Base-by-base conservation (phyloP, 2,888 invertebrate genomes). In the Ormyrus rosae region DNA sequence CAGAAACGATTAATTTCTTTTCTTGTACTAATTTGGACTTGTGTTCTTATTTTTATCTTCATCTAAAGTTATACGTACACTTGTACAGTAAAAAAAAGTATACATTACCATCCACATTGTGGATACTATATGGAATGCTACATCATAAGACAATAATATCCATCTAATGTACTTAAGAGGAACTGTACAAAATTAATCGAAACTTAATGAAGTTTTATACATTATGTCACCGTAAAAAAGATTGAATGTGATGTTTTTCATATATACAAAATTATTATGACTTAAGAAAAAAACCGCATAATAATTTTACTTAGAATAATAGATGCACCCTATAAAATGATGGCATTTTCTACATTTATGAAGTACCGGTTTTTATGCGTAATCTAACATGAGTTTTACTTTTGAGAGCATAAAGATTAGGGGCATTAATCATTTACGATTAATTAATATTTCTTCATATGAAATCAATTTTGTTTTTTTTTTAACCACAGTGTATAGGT, bases 141-240 rank as follows among this genome's bases (percentile, higher is more conserved):
- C 71, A 80, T 81, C 46, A 69, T 73, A 82, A 13, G 64, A 81
- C 65, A 82, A 55, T 70, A 74, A 82, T 72, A 81, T 81, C 67
- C 55, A 81, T 78, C 83, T 80, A 81, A 51, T 61, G 63, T 81
- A 82, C 56, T 74, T 83, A 79, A 81, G 79, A 84, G 83, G 81
- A 85, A 83, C 83, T 85, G 75, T 84, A 81, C 81, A 83, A 82
- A 84, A 81, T 82, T 63, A 81, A 82, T 76, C 34, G 61, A 72
- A 83, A 78, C 74, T 69, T 79, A 82, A 80, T 68, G 58, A 82
- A 82, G 76, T 65, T 84, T 82, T 84, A 69, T 83, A 82, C 81
- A 82, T 70, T 79, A 68, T 72, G 34, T 75, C 34, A 73, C 46
- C 46, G 64, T 78, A 76, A 72, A 81, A 81, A 81, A 81, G 58